Base-by-base conservation (phyloP, 1,140 invertebrate species). In the Papilio aristodemus region DNA sequence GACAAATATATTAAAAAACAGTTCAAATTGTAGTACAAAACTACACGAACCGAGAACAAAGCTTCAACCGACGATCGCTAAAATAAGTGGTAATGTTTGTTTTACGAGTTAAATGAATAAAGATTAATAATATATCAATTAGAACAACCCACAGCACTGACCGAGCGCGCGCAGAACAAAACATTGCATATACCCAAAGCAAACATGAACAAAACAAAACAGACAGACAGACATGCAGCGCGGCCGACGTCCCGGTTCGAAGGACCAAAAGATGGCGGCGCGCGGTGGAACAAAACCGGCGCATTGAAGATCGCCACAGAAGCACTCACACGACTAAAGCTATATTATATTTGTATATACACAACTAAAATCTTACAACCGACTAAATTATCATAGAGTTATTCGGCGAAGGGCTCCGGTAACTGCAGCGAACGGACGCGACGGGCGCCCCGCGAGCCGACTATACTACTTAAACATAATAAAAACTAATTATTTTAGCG, bases 151-250 rank as follows among this genome's bases (percentile, higher is more conserved):
- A 39, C 38, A 39, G 38, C 38, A 39, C 11, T 39, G 13, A 39
- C 38, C 38, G 38, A 39, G 38, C 38, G 38, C 38, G 13, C 38
- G 13, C 38, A 1, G 38, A 39, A 39, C 38, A 4, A 4, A 17
- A 43, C 41, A 43, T 43, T 43, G 41, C 41, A 43, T 43, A 17
- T 17, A 43, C 41, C 41, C 41, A 43, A 43, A 43, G 41, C 41
- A 43, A 43, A 43, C 41, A 14, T 43, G 41, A 43, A 43, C 41
- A 7, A 43, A 43, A 43, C 41, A 43, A 17, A n/a, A n/a, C n/a
- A n/a, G n/a, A 41, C 37, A 38, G 11, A 39, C 38, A 39, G 11
- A 39, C 38, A 39, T 39, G 13, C 13, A 4, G 38, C 10, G 38
- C 38, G 38, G 4, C 14, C 41, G n/a, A 13, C 41, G n/a, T 4